phyloP scores from a whole-genome alignment of 2,113 vertebrate species.

The Calypte anna region DNA sequence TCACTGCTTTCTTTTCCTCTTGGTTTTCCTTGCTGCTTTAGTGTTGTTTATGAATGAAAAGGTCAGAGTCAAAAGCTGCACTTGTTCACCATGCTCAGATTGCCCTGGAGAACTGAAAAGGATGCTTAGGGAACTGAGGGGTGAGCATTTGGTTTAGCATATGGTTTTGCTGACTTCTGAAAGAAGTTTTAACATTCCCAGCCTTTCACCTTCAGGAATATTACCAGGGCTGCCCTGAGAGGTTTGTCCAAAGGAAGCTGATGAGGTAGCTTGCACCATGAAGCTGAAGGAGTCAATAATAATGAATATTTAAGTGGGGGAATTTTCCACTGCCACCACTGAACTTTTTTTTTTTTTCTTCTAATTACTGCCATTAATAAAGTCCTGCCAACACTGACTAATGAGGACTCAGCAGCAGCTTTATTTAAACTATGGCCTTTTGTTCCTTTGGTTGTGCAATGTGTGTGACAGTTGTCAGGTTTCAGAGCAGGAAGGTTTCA shows the following conservation, averaged over 20 bases:
- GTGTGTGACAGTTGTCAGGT: background rate
- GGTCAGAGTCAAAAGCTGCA: background rate
- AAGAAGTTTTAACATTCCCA: background rate
- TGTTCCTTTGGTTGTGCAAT: constrained; percentile 15
- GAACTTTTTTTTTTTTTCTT: background rate
- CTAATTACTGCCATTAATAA: constrained; percentile 72
- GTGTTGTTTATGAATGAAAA: background rate
- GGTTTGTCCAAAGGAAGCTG: constrained; percentile 10
- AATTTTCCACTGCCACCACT: constrained; percentile 30
- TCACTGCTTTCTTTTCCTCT: background rate
- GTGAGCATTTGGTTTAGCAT: background rate
- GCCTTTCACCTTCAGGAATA: background rate
- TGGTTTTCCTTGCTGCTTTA: background rate
- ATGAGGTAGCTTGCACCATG: background rate
- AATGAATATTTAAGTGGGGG: constrained; percentile 55
- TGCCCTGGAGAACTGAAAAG: background rate
- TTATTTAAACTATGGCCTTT: constrained; percentile 51
- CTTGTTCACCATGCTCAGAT: background rate
- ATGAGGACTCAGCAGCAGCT: constrained; percentile 49
- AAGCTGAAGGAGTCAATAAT: constrained; percentile 23
- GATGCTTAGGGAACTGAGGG: background rate
- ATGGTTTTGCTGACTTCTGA: background rate
- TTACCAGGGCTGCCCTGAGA: background rate
- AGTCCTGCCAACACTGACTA: constrained; percentile 59
- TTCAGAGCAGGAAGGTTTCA: background rate